Conservation (phyloP, 2,888 invertebrate species). For the Nomada fabriciana region DNA sequence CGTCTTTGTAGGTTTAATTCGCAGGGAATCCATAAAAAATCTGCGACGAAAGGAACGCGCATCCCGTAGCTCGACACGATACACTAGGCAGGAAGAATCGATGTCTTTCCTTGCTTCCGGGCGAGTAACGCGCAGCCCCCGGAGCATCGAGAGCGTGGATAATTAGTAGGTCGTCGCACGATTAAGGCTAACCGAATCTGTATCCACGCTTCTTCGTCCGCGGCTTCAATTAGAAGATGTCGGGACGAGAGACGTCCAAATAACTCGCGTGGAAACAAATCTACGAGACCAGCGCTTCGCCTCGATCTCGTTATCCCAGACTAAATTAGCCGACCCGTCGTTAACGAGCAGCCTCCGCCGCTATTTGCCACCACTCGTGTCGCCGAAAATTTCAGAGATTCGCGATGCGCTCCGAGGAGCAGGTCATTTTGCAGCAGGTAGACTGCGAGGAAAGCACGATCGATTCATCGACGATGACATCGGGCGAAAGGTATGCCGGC, state of each 20-base stretch:
- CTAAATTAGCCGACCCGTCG: background rate
- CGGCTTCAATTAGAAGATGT: conserved; percentile 62
- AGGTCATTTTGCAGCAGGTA: conserved; percentile 2
- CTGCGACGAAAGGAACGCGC: too few species aligned
- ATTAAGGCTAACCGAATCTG: conserved; percentile 77
- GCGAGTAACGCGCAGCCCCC: background rate
- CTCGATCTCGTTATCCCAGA: conserved; percentile 15
- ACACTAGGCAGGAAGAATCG: background rate
- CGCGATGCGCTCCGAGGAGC: background rate
- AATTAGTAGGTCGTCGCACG: conserved; percentile 77
- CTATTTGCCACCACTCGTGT: background rate
- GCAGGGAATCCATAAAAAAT: too few species aligned
- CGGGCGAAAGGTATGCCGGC: conserved; percentile 43
- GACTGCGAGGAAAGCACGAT: conserved; percentile 13
- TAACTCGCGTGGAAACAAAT: conserved; percentile 61
- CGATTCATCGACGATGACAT: conserved; percentile 45
- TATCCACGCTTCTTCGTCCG: conserved; percentile 50
- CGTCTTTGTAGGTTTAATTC: background rate
- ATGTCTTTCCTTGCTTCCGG: background rate
- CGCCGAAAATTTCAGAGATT: background rate
- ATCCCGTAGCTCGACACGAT: background rate
- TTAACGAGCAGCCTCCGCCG: background rate
- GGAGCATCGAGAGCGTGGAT: conserved; percentile 43
- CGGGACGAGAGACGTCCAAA: conserved; percentile 34
- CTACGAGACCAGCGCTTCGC: conserved; percentile 12